These are phyloP conservation scores for Lindbergichthys nudifrons DNA, from an alignment of 2,797 vertebrate genomes.

Conservation along the genomic window DNA sequence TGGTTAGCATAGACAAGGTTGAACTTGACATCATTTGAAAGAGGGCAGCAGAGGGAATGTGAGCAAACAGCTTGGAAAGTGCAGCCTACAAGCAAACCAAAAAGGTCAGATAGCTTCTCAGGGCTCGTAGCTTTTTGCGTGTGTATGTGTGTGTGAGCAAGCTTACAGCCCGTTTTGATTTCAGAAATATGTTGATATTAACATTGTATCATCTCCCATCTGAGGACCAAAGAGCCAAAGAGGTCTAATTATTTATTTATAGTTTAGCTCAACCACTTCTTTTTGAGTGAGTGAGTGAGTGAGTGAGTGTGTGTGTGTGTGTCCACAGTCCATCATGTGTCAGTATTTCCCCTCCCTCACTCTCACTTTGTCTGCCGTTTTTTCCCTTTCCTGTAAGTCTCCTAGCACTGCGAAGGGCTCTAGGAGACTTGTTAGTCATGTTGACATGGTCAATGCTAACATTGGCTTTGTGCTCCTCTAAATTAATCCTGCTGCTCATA, in stretches of 20 bases:
- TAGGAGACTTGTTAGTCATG: constrained; percentile 59
- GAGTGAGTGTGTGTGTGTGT: background rate
- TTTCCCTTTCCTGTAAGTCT: constrained; percentile 44
- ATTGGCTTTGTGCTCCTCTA: constrained; percentile 75
- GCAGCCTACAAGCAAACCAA: constrained; percentile 9
- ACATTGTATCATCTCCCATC: background rate
- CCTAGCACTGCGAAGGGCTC: constrained; percentile 32
- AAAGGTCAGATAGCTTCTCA: constrained; percentile 15
- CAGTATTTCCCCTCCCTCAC: constrained; percentile 23
- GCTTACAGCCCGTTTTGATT: background rate
- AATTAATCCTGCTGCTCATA: constrained; percentile 74
- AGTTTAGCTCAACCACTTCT: too few relatives aligned
- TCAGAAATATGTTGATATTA: background rate
- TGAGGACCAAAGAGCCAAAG: background rate
- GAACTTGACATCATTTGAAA: constrained; percentile 7
- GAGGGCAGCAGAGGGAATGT: constrained; percentile 7
- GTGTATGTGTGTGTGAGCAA: background rate
- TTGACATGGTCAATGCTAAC: constrained; percentile 79
- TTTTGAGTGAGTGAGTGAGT: background rate
- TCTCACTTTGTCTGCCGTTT: constrained; percentile 15
- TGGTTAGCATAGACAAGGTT: background rate
- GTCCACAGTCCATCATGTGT: constrained; percentile 34
- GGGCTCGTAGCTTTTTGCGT: background rate
- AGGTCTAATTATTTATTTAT: background rate
- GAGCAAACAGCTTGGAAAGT: constrained; percentile 10